A percentile compares a stretch with the other conserved stretches of the same genome.
Evolutionary conservation across 1,140 invertebrate species (phyloP).

Genomic region (Plutomurus gul): DNA sequence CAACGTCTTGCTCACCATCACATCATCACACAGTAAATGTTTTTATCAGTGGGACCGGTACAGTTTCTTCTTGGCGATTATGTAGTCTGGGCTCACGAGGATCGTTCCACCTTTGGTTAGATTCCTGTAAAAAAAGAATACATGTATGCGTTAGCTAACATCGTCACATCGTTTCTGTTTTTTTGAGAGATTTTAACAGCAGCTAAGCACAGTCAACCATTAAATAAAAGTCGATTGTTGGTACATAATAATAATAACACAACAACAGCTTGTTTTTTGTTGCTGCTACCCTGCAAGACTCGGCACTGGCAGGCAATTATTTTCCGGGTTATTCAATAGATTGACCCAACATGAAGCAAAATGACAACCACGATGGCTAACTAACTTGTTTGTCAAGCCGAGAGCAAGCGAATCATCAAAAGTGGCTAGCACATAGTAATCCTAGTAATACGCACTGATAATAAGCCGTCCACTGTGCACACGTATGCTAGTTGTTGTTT

Average conservation of each 20-base stretch:
- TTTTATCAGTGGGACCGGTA: conserved; percentile 65
- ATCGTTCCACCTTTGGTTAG: conserved; percentile 78
- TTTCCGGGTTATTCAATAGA: background rate
- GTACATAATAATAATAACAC: too few relatives aligned
- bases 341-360: background rate
- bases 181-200: too few relatives aligned
- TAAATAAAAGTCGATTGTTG: too few relatives aligned
- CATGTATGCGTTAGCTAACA: conserved; percentile 18
- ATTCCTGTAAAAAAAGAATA: conserved; percentile 67
- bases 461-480: too few relatives aligned
- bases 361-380: too few relatives aligned
- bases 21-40: background rate
- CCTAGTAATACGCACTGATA: too few relatives aligned
- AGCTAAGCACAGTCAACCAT: too few relatives aligned
- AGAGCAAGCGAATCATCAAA: background rate
- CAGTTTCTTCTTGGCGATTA: conserved; percentile 81
- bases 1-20: background rate
- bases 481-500: background rate
- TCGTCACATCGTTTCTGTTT: too few relatives aligned
- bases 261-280: too few relatives aligned
- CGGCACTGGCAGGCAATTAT: background rate
- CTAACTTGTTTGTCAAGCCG: conserved; percentile 6
- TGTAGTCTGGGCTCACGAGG: conserved; percentile 81
- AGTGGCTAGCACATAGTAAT: background rate
- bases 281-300: too few relatives aligned